These are phyloP conservation scores for Philopotamus ludificatus DNA, from an alignment of 1,140 invertebrate genomes.

Conservation along the genomic window DNA sequence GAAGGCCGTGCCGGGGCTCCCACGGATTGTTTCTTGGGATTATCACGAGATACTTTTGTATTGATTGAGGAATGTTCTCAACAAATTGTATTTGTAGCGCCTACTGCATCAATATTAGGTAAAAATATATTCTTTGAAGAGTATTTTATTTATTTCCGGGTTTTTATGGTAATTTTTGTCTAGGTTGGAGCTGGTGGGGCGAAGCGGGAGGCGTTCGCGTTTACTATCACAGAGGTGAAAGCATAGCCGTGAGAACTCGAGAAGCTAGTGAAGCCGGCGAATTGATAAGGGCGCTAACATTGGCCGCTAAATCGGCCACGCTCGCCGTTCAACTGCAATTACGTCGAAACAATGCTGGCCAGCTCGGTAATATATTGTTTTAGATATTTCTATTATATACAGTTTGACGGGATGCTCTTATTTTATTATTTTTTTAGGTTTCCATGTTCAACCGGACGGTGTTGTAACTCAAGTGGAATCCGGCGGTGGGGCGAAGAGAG, in stretches of 20 bases:
- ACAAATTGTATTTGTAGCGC: constrained; percentile 84
- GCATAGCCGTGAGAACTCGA: constrained; percentile 71
- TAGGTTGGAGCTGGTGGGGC: constrained; percentile 52
- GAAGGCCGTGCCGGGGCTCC: constrained; percentile 55
- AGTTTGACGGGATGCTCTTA: neutral
- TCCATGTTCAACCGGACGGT: constrained; percentile 94
- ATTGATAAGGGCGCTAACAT: constrained; percentile 46
- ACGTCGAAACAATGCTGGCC: constrained; percentile 74
- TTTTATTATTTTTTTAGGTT: constrained; percentile 59
- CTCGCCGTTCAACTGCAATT: constrained; percentile 49
- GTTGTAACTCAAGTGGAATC: constrained; percentile 91
- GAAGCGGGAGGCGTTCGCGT: constrained; percentile 61
- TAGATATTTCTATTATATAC: no score
- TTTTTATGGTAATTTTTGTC: neutral
- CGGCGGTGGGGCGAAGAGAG: constrained; percentile 82
- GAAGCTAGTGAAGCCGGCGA: constrained; percentile 66
- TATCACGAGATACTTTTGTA: constrained; percentile 85
- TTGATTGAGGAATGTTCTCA: constrained; percentile 80
- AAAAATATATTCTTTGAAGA: constrained; percentile 17
- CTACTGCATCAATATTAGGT: constrained; percentile 77
- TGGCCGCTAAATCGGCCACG: constrained; percentile 60
- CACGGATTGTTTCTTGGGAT: constrained; percentile 81
- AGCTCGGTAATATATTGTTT: constrained; percentile 70
- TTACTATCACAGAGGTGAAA: constrained; percentile 83
- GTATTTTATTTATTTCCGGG: neutral